Evolutionary conservation across 2,113 vertebrate species (phyloP).

Genomic region (Patagioenas fasciata): DNA sequence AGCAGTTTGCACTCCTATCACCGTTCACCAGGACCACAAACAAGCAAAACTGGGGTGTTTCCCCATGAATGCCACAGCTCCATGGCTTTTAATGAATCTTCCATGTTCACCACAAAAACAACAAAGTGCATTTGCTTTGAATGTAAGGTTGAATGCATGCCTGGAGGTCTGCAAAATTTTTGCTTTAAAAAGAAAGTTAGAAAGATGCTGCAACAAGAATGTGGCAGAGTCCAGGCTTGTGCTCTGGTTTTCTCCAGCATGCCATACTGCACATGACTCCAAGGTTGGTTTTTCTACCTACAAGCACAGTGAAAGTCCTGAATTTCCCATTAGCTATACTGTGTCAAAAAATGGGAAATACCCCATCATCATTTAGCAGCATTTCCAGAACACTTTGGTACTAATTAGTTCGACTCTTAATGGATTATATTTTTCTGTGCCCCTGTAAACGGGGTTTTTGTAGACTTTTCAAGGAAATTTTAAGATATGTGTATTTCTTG

Average conservation of each 20-base stretch:
- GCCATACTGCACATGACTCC: not conserved
- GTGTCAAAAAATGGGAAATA: not conserved
- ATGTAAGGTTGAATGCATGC: not conserved
- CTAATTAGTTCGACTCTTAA: not conserved
- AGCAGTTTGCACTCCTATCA: not conserved
- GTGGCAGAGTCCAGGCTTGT: not conserved
- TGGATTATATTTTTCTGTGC: not conserved
- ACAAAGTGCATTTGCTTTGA: not conserved
- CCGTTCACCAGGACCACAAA: not conserved
- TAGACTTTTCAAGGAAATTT: not conserved
- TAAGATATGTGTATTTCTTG: not conserved
- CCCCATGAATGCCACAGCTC: not conserved
- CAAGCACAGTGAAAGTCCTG: not conserved
- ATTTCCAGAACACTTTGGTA: not conserved
- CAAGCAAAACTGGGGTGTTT: not conserved
- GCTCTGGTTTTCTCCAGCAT: not conserved
- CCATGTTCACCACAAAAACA: not conserved
- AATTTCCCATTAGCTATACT: not conserved
- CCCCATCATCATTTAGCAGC: not conserved
- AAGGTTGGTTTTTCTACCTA: not conserved
- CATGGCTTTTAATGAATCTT: not conserved
- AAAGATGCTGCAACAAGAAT: not conserved
- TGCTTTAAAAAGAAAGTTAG: not conserved
- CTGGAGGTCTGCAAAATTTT: not conserved
- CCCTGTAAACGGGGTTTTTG: not conserved